A percentile compares a stretch with the other conserved stretches of the same genome.
These are phyloP conservation scores for Hydriomena furcata DNA, from an alignment of 2,888 invertebrate species.

Conservation along the genomic window DNA sequence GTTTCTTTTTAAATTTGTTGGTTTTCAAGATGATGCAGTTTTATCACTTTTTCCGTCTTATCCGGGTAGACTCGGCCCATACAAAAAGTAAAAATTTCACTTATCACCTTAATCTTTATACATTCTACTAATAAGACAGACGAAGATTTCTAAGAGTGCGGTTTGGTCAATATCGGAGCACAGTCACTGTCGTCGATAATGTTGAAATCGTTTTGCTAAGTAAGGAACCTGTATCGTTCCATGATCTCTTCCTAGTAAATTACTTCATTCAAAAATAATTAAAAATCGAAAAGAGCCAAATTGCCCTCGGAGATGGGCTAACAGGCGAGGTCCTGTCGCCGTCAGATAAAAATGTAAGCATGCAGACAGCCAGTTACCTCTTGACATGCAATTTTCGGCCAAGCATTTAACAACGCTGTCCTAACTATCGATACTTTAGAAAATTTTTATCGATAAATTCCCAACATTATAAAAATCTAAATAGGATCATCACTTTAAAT, in stretches of 20 bases:
- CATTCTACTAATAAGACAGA: too few species aligned
- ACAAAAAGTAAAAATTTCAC: too few species aligned
- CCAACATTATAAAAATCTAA: constrained; percentile 11
- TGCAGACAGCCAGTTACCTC: constrained; percentile 70
- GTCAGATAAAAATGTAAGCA: constrained; percentile 75
- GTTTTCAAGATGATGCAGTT: too few species aligned
- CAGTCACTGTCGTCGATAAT: too few species aligned
- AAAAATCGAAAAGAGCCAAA: constrained; percentile 36
- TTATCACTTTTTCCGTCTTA: too few species aligned
- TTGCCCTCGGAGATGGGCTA: constrained; percentile 62
- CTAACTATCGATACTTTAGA: constrained; percentile 47
- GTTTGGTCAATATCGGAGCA: too few species aligned
- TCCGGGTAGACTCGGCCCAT: too few species aligned
- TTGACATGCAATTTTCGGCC: constrained; percentile 80
- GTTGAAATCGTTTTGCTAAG: not conserved
- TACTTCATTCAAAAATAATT: constrained; percentile 33
- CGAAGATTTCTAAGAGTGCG: too few species aligned
- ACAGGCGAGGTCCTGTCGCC: constrained; percentile 57
- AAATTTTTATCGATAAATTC: constrained; percentile 45
- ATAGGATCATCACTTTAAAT: too few species aligned
- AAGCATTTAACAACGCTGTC: constrained; percentile 69
- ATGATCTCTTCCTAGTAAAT: constrained; percentile 22
- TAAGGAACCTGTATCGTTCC: constrained; percentile 11
- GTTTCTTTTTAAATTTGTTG: too few species aligned
- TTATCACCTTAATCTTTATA: too few species aligned